Conservation (phyloP, 2,797 vertebrate genomes). For the Miichthys miiuy region DNA sequence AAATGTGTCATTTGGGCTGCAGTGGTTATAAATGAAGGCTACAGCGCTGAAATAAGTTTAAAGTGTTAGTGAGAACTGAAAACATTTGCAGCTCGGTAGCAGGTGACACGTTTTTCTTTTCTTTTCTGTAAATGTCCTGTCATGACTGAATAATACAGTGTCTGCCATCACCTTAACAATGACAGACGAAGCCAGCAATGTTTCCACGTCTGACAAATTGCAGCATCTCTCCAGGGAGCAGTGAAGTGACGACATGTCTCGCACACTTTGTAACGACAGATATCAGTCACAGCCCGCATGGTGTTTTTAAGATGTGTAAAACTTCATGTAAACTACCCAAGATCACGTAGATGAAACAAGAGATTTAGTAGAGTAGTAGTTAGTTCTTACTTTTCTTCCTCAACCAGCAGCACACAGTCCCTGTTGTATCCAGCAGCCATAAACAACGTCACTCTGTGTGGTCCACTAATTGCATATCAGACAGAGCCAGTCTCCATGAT, state of each 20-base stretch:
- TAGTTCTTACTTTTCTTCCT: slow-evolving; percentile 31
- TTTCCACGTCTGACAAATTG: not conserved
- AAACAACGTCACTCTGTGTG: slow-evolving; percentile 81
- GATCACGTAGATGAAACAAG: slow-evolving; percentile 20
- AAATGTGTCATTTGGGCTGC: not conserved
- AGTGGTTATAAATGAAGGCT: not conserved
- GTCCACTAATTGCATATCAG: slow-evolving; percentile 79
- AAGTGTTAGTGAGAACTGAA: not conserved
- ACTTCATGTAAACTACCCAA: not conserved
- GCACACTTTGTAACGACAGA: slow-evolving; percentile 1
- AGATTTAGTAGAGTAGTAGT: not conserved
- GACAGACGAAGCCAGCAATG: not conserved
- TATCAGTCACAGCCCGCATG: not conserved
- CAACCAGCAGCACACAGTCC: slow-evolving; percentile 35
- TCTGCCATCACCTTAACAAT: not conserved
- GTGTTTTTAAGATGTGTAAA: slow-evolving; percentile 25
- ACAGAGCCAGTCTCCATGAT: slow-evolving; percentile 81
- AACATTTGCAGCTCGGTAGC: not conserved
- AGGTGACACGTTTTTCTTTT: not conserved
- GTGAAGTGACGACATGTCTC: not conserved
- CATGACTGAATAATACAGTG: not conserved
- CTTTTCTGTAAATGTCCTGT: not conserved
- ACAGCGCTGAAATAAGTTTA: not conserved
- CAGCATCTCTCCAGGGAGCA: not conserved
- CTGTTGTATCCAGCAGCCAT: slow-evolving; percentile 57